Conservation (phyloP, 2,113 vertebrate species). For the Daubentonia madagascariensis region DNA sequence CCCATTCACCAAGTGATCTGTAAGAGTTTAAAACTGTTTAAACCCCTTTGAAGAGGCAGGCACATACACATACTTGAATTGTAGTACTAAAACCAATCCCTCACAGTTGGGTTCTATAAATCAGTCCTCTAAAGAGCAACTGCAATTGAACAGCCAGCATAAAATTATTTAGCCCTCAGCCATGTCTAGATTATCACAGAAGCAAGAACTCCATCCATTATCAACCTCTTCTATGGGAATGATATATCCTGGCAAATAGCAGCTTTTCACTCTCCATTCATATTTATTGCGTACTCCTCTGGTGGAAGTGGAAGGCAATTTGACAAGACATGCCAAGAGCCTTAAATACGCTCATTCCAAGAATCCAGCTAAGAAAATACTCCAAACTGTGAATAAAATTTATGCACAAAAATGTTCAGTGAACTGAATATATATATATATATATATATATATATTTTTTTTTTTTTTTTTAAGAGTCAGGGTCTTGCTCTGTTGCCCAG, state of each 20-base stretch:
- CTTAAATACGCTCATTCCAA: slow-evolving; percentile 22
- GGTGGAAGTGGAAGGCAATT: slow-evolving; percentile 1
- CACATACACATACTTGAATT: background rate
- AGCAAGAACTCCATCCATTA: background rate
- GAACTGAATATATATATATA: background rate
- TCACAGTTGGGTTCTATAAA: background rate
- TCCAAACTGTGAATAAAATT: background rate
- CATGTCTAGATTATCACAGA: background rate
- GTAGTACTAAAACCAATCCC: background rate
- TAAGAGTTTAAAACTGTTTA: slow-evolving; percentile 6
- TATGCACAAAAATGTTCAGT: background rate
- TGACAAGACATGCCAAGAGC: background rate
- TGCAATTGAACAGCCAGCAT: slow-evolving; percentile 20
- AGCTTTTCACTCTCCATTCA: slow-evolving; percentile 22
- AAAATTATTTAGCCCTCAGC: slow-evolving; percentile 27
- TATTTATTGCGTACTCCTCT: background rate
- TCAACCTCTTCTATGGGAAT: background rate
- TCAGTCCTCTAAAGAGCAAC: slow-evolving; percentile 17
- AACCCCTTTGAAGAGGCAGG: background rate
- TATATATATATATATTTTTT: too few relatives aligned
- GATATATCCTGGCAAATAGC: background rate
- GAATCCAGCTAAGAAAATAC: slow-evolving; percentile 13
- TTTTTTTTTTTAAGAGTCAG: too few relatives aligned
- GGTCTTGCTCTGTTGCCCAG: too few relatives aligned
- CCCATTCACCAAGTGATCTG: background rate